phyloP scores from a whole-genome alignment of 2,797 vertebrate genomes.

The Eurystomus glaucurus region DNA sequence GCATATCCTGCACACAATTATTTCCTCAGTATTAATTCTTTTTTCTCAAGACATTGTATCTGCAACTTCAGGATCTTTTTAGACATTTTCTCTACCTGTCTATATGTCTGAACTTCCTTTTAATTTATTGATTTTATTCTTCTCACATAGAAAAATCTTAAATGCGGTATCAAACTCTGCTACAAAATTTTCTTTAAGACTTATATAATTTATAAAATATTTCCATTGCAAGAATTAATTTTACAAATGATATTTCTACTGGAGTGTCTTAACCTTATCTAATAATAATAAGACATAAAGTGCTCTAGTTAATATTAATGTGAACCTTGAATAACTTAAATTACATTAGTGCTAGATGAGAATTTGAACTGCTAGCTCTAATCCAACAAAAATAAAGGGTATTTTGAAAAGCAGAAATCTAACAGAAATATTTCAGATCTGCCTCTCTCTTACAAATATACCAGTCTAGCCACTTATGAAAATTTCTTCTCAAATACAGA shows the following conservation, averaged over 20 bases:
- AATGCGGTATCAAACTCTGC: neutral
- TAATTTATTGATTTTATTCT: neutral
- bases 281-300: slow-evolving; percentile 47
- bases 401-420: neutral
- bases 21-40: neutral
- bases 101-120: neutral
- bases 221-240: slow-evolving; percentile 22
- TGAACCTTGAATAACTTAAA: slow-evolving; percentile 25
- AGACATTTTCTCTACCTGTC: neutral
- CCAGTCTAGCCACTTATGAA: neutral
- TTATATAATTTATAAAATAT: neutral
- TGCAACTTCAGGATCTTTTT: neutral
- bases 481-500: neutral
- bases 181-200: neutral
- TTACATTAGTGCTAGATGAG: neutral
- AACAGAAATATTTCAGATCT: neutral
- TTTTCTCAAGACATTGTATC: neutral
- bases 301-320: slow-evolving; percentile 31
- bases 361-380: neutral
- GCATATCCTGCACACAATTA: neutral
- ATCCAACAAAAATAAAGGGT: neutral
- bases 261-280: slow-evolving; percentile 2
- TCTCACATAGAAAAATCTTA: neutral
- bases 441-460: neutral
- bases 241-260: neutral